Conservation (phyloP, 35 echinoderm and acorn worm species). For the Ophioderma brevispina region DNA sequence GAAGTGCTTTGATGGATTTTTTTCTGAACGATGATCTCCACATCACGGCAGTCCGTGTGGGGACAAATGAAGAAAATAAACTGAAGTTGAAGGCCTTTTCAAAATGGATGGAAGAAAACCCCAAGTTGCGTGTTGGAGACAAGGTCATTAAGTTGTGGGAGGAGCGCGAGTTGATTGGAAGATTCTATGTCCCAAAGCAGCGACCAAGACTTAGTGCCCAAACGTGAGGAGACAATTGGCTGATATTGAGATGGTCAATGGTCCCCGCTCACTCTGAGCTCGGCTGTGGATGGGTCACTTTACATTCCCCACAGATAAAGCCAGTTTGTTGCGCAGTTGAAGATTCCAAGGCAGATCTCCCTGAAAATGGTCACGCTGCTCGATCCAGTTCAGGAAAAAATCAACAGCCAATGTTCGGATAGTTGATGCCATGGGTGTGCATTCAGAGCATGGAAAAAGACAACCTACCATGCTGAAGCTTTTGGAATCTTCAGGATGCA, state of each 20-base stretch:
- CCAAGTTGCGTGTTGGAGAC: constrained; percentile 18
- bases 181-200: constrained; percentile 3
- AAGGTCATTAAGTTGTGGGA: constrained; percentile 41
- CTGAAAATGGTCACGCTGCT: background rate
- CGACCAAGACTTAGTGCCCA: constrained; percentile 30
- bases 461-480: background rate
- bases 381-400: background rate
- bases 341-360: background rate
- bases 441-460: background rate
- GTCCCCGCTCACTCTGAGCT: constrained; percentile 40
- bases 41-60: background rate
- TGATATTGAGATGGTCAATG: constrained; percentile 40
- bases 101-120: constrained; percentile 39
- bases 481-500: background rate
- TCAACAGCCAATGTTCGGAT: background rate
- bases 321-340: background rate
- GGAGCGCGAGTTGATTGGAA: constrained; percentile 28
- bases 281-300: constrained; percentile 38
- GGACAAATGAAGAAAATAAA: background rate
- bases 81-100: constrained; percentile 32
- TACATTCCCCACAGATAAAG: constrained; percentile 47
- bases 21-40: background rate
- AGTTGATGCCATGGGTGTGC: background rate
- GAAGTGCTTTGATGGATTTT: background rate
- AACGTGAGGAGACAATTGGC: constrained; percentile 43